Conservation (phyloP, 2,888 invertebrate species). For the Eristalinus aeneus region DNA sequence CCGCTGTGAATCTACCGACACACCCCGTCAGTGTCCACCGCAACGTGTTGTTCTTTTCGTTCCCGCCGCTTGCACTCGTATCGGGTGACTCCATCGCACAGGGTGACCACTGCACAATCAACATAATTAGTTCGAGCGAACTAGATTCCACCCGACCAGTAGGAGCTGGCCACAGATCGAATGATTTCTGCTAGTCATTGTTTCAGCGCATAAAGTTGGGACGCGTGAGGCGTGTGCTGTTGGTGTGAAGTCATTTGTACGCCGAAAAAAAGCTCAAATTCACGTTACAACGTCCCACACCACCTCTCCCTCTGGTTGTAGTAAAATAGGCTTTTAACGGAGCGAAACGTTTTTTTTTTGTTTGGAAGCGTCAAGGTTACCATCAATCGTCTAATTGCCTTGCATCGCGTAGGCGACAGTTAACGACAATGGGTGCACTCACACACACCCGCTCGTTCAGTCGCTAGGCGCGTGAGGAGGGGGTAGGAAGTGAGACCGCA, state of each 20-base stretch:
- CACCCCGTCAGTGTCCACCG: conserved; percentile 11
- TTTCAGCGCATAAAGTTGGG: no score
- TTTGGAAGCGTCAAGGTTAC: conserved; percentile 36
- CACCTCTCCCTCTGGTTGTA: background rate
- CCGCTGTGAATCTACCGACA: background rate
- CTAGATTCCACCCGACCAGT: conserved; percentile 27
- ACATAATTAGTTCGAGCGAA: conserved; percentile 52
- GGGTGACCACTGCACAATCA: background rate
- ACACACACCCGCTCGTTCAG: background rate
- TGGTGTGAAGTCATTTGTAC: no score
- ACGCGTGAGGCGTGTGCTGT: no score
- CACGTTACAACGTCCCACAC: background rate
- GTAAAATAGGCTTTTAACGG: conserved; percentile 6
- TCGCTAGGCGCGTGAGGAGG: background rate
- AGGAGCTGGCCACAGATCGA: background rate
- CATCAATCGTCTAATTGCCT: conserved; percentile 44
- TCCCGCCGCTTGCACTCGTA: background rate
- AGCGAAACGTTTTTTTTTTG: conserved; percentile 2
- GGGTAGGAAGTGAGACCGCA: conserved; percentile 23
- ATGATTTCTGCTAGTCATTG: background rate
- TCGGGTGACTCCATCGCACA: background rate
- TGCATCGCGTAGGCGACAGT: conserved; percentile 48
- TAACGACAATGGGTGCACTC: conserved; percentile 36
- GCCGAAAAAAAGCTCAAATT: no score
- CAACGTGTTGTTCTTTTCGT: background rate